Evolutionary conservation across 2,888 invertebrate species (phyloP).

Genomic region (Protonemura montana): DNA sequence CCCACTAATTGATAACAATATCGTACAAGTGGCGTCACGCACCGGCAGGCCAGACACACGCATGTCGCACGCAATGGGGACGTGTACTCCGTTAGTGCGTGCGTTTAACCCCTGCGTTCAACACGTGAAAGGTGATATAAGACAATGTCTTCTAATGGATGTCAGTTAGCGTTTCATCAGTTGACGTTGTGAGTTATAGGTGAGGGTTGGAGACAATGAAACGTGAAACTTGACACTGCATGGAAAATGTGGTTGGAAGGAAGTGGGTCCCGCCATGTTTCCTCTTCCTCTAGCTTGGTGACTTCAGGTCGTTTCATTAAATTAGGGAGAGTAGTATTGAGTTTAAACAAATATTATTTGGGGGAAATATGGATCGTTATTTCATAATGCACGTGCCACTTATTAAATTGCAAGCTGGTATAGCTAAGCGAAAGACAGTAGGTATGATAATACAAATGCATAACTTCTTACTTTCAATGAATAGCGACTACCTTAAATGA

Average conservation of each 20-base stretch:
- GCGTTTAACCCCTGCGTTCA: background rate
- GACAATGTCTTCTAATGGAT: background rate
- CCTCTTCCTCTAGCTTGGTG: background rate
- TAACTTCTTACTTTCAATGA: too few relatives aligned
- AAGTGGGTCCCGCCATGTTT: background rate
- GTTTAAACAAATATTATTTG: background rate
- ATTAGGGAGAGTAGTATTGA: background rate
- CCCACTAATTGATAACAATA: slow-evolving; percentile 7
- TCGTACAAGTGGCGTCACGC: background rate
- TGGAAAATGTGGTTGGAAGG: background rate
- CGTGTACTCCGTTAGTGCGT: background rate
- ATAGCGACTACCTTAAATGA: too few relatives aligned
- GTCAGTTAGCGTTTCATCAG: background rate
- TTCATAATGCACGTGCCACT: background rate
- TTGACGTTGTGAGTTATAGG: background rate
- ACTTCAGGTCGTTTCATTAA: background rate
- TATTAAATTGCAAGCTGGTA: background rate
- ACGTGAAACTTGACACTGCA: background rate
- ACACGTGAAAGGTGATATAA: slow-evolving; percentile 7
- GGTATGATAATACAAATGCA: too few relatives aligned
- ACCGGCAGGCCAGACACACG: background rate
- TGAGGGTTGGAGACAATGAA: background rate
- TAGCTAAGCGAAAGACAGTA: background rate
- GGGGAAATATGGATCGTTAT: background rate
- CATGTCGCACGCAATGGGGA: background rate